Evolutionary conservation across 2,113 vertebrate genomes (phyloP), one percentile per base, ranked within the genome.

Genomic region (Paramormyrops kingsleyae): DNA sequence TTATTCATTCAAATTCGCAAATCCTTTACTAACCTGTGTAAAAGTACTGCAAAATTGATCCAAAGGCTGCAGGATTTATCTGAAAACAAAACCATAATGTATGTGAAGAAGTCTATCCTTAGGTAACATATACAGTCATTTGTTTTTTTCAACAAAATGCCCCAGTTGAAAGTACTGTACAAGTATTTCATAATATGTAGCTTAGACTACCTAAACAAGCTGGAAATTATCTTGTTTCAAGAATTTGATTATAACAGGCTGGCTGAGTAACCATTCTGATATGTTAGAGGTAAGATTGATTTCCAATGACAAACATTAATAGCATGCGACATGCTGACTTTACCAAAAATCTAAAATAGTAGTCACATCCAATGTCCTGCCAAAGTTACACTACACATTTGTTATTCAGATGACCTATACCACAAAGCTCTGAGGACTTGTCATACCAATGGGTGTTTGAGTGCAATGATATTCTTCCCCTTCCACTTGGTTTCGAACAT

Each of bases 401-500:
- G 21, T 12, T 86, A 49, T 49, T 85, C 19, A n/a, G n/a, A 24
- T n/a, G 13, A 50, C 24, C 7, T 4, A 86, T 4, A 52, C 56
- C 31, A 87, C 5, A 66, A 47, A 47, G 31, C 15, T 74, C 31
- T 39, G 31, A 77, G 90, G 3, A 42, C 88, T 39, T 39, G 8
- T 77, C 94, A 92, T 94, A 99, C 98, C 97, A 99, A 91, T 9
- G 99, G 98, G 91, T 99, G 98, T 92, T 98, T 97, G 89, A 99
- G 96, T 17, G 96, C 97, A 91, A 99, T 98, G 88, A 97, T 91
- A 56, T 93, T 97, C 94, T 98, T 99, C 74, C 96, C 97, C 90
- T 96, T 98, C 98, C 98, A 99, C 80, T 98, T 99, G 92, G 96
- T 97, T 92, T 98, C 97, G 92, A 99, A 98, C 98, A 99, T 98